phyloP scores from a whole-genome alignment of 2,113 vertebrate species.

The Limnothrissa miodon region DNA sequence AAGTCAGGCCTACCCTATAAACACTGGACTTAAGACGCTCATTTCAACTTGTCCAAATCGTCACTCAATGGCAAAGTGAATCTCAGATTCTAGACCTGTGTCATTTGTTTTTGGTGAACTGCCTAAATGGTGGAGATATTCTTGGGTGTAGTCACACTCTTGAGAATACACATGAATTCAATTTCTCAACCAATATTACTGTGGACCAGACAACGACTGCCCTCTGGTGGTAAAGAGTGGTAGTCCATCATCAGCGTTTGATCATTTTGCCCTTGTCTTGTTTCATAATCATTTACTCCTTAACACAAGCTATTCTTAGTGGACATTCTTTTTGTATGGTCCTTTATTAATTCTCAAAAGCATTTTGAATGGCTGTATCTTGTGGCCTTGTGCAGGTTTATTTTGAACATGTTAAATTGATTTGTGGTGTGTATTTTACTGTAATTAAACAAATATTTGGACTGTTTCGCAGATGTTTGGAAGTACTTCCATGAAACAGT shows the following conservation, averaged over 20 bases:
- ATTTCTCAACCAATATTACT: background rate
- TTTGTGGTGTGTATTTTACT: background rate
- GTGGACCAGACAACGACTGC: background rate
- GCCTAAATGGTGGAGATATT: background rate
- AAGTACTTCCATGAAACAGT: conserved; percentile 78
- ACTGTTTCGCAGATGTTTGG: conserved; percentile 78
- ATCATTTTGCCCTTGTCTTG: background rate
- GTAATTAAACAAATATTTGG: background rate
- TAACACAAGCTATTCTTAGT: background rate
- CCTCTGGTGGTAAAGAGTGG: background rate
- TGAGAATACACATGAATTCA: too few relatives aligned
- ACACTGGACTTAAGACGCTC: background rate
- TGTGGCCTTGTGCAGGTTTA: background rate
- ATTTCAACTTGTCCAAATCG: background rate
- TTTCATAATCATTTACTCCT: background rate
- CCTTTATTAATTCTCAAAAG: background rate
- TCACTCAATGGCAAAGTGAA: background rate
- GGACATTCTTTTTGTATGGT: background rate
- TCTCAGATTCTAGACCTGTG: too few relatives aligned
- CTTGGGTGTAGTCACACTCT: background rate
- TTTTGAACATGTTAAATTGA: background rate
- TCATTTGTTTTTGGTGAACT: too few relatives aligned
- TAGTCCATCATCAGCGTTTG: background rate
- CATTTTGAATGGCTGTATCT: background rate
- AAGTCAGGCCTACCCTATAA: background rate